Base-by-base conservation (phyloP, 2,888 invertebrate species). In the Hoplodrina blanda region DNA sequence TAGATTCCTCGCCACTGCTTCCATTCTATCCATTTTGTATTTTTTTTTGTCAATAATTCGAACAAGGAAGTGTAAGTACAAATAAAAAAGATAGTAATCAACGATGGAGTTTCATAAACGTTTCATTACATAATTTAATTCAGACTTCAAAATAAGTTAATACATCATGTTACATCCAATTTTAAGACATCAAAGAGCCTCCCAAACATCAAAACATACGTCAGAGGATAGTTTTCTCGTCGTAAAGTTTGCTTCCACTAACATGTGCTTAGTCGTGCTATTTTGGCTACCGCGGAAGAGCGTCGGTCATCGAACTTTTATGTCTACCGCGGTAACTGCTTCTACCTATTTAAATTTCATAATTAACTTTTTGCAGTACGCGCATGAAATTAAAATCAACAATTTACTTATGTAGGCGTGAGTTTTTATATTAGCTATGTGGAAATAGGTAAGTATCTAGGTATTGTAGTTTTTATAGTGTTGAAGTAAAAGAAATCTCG, bases 221-320 rank as follows among this genome's bases (percentile, higher is more conserved):
- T 68, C 62, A 41, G 17, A 53, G 57, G 70, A 78, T 70, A 70
- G 77, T 75, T 69, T 61, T 54, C 79, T 75, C 50, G 55, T 78
- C 83, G 69, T 84, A 84, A 85, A 83, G 66, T 74, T 49, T 60
- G 75, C 73, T 81, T 83, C 78, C 69, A 69, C 69, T 66, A 74
- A 46, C 80, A 80, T 84, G 88, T 85, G 81, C 79, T 81, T 80
- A 82, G 80, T 59, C 41, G 78, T 70, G 80, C 88, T 93, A 93
- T 92, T 93, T 93, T 85, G 88, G 88, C 85, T 73, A 84, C 85
- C 84, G 82, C 92, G 92, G 93, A 93, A 92, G 91, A 87, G 75
- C 79, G 73, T 69, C 89, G 93, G 93, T 91, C 91, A 86, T 78
- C 81, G 93, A 91, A 90, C 93, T 73, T 73, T 4, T 20, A 25